Base-by-base conservation (phyloP, 2,113 vertebrate species). In the Nothobranchius furzeri region DNA sequence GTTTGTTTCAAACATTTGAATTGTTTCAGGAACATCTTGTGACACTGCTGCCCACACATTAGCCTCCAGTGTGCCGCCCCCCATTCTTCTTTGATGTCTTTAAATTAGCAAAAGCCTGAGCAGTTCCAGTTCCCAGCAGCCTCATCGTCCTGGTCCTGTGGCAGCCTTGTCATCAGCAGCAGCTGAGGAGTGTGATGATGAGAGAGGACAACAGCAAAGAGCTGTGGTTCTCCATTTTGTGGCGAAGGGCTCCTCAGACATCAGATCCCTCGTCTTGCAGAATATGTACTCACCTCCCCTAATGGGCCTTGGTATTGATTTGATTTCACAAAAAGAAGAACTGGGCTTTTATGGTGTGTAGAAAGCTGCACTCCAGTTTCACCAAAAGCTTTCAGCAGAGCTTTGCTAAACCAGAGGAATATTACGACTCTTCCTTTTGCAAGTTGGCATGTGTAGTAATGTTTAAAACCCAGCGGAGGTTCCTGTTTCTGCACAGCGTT, bases 271-370 rank as follows among this genome's bases (percentile, higher is more conserved):
- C 67, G 59, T 70, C 63, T 46, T 78, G 72, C 61, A 65, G 65
- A 85, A 89, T 83, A 83, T 60, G 68, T 85, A 68, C 82, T 73
- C 61, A 68, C 46, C 84, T 60, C 70, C 65, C 75, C 75, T 93
- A 92, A 92, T 92, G 88, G 90, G 70, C 79, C 79, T 84, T 51
- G 70, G 53, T 93, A 92, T 93, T 83, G 91, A 92, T 93, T 88
- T 73, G 79, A 75, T 80, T 82, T 73, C 84, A 81, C 82, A 83
- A 84, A 80, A 88, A 89, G 75, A 82, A 70, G 72, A 87, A 85
- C 73, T 75, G 76, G 72, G 87, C 88, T 92, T 85, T 90, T 82
- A 90, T 87, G 73, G 76, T 67, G 75, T 84, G 86, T 81, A 77
- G 80, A 79, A 87, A 76, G 81, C 81, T 78, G 83, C 74, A 72